phyloP scores from a whole-genome alignment of 2,797 vertebrate genomes.

The Peromyscus eremicus region DNA sequence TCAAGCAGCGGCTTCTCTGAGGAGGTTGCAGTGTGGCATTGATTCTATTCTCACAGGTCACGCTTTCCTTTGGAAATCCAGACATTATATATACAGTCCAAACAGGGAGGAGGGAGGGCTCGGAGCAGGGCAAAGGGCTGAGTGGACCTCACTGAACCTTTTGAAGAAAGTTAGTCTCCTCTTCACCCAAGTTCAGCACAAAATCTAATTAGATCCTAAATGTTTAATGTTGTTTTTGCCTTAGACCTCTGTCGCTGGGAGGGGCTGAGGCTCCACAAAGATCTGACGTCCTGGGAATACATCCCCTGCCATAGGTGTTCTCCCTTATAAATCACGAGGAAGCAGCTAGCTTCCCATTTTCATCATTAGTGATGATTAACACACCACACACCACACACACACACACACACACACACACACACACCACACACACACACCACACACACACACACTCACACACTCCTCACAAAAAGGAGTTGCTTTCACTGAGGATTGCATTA shows the following conservation, averaged over 20 bases:
- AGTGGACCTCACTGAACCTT: not conserved
- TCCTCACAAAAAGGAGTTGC: not conserved
- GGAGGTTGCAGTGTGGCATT: not conserved
- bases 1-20: constrained; percentile 23
- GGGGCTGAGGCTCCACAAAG: not conserved
- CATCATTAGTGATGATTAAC: constrained; percentile 43
- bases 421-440: not conserved
- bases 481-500: constrained; percentile 32
- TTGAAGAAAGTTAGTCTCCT: not conserved
- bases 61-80: not conserved
- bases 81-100: rapidly evolving
- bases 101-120: not conserved
- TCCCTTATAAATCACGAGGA: not conserved
- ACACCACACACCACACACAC: not conserved
- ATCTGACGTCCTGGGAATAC: not conserved
- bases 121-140: not conserved
- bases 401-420: not conserved
- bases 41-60: not conserved
- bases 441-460: not conserved
- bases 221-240: constrained; percentile 36
- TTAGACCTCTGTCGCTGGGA: not conserved
- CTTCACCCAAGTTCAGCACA: not conserved
- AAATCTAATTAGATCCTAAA: constrained; percentile 8
- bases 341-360: not conserved
- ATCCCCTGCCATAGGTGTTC: not conserved